These are phyloP conservation scores for Hoplostethus atlanticus DNA, from an alignment of 2,797 vertebrate genomes.

Conservation along the genomic window DNA sequence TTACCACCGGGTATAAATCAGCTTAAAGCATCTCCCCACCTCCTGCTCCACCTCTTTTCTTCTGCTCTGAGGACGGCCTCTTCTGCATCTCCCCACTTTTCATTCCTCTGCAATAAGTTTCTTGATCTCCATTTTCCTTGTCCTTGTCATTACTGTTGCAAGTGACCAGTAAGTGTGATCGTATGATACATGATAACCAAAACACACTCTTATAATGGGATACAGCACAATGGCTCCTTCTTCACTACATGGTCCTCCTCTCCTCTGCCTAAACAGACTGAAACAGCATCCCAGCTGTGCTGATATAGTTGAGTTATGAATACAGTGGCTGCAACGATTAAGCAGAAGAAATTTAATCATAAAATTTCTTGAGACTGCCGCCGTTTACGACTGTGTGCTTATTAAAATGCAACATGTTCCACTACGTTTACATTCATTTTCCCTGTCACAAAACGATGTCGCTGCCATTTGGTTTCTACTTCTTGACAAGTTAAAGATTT, in stretches of 20 bases:
- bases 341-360: conserved; percentile 76
- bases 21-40: conserved; percentile 99
- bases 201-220: conserved; percentile 46
- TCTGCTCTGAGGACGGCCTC: conserved; percentile 62
- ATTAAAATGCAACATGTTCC: conserved; percentile 76
- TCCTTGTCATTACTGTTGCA: conserved; percentile 22
- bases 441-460: conserved; percentile 22
- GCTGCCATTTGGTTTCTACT: conserved; percentile 43
- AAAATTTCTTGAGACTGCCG: conserved; percentile 64
- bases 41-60: conserved; percentile 96
- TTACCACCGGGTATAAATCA: conserved; percentile 99
- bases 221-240: conserved; percentile 33
- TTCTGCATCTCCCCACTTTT: conserved; percentile 38
- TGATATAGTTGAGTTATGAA: conserved; percentile 70
- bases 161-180: conserved; percentile 34
- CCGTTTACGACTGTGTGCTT: conserved; percentile 72
- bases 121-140: conserved; percentile 46
- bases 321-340: conserved; percentile 63
- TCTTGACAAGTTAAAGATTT: conserved; percentile 22
- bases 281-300: conserved; percentile 64
- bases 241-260: conserved; percentile 46
- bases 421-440: conserved; percentile 66
- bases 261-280: conserved; percentile 46
- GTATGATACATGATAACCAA: conserved; percentile 44
- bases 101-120: conserved; percentile 33